phyloP scores from a whole-genome alignment of 2,797 vertebrate species.

The Tolypeutes matacus region DNA sequence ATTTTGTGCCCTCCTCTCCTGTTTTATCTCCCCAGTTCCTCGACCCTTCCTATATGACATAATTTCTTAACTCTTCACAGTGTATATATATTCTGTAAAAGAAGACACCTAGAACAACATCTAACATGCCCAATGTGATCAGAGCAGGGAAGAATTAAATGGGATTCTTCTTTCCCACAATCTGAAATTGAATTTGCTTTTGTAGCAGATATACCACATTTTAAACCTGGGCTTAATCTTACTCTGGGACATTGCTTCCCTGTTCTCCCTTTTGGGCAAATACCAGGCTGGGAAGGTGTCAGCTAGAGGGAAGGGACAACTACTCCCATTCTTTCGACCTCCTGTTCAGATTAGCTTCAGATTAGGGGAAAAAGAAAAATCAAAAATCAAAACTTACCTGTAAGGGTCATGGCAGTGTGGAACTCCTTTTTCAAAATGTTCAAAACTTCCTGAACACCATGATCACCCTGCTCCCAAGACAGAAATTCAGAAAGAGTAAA shows the following conservation, averaged over 20 bases:
- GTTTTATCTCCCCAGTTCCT: background rate
- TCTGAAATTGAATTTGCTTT: background rate
- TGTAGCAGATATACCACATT: background rate
- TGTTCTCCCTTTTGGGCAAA: background rate
- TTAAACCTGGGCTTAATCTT: background rate
- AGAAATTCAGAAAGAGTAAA: conserved; percentile 51
- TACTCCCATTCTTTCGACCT: background rate
- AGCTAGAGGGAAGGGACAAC: background rate
- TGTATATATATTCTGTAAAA: background rate
- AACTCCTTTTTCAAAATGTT: conserved; percentile 96
- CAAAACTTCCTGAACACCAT: conserved; percentile 93
- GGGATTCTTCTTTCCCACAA: background rate
- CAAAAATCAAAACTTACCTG: conserved; percentile 89
- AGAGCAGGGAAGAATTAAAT: background rate
- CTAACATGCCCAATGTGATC: background rate
- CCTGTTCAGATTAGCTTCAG: background rate
- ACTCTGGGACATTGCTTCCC: background rate
- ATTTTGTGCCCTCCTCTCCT: background rate
- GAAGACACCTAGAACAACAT: background rate
- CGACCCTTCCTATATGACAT: background rate
- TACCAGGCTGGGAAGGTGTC: background rate
- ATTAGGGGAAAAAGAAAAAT: background rate
- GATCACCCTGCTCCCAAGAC: conserved; percentile 91
- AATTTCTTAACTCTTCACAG: background rate
- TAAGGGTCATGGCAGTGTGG: conserved; percentile 93